Evolutionary conservation across 2,888 invertebrate species (phyloP).

Genomic region (Drosophila macrospina): DNA sequence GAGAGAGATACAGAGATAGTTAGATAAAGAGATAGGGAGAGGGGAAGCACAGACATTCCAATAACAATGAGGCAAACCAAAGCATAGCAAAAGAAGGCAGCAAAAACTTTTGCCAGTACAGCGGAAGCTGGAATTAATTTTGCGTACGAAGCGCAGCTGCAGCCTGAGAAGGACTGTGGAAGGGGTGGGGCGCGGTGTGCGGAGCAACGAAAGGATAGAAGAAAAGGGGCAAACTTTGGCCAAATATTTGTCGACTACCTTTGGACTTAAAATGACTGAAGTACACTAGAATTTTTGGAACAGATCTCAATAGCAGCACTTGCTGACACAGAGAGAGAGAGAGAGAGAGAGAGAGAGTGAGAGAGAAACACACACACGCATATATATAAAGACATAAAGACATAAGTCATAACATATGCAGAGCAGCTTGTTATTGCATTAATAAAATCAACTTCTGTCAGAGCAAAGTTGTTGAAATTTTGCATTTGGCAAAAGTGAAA

Average conservation of each 20-base stretch:
- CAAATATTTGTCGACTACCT: slow-evolving; percentile 68
- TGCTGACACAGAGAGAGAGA: no score
- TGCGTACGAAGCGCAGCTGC: slow-evolving; percentile 33
- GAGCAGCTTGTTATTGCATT: slow-evolving; percentile 1
- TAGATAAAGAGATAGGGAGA: neutral
- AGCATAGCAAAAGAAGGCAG: slow-evolving; percentile 46
- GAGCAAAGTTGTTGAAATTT: neutral
- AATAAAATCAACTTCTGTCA: neutral
- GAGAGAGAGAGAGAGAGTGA: no score
- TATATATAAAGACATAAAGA: slow-evolving; percentile 24
- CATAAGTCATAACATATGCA: slow-evolving; percentile 25
- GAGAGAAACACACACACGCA: neutral
- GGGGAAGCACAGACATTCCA: slow-evolving; percentile 58
- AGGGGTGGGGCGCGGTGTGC: no score
- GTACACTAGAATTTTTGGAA: slow-evolving; percentile 32
- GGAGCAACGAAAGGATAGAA: no score
- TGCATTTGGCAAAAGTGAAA: neutral
- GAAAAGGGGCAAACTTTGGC: no score
- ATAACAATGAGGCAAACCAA: slow-evolving; percentile 64
- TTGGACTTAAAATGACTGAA: slow-evolving; percentile 47
- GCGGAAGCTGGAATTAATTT: slow-evolving; percentile 77
- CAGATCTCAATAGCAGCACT: slow-evolving; percentile 42
- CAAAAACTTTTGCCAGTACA: slow-evolving; percentile 56
- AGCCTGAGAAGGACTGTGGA: no score
- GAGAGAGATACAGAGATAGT: neutral